Evolutionary conservation across 1,140 invertebrate species (phyloP).

Genomic region (Polypedilum pembai): DNA sequence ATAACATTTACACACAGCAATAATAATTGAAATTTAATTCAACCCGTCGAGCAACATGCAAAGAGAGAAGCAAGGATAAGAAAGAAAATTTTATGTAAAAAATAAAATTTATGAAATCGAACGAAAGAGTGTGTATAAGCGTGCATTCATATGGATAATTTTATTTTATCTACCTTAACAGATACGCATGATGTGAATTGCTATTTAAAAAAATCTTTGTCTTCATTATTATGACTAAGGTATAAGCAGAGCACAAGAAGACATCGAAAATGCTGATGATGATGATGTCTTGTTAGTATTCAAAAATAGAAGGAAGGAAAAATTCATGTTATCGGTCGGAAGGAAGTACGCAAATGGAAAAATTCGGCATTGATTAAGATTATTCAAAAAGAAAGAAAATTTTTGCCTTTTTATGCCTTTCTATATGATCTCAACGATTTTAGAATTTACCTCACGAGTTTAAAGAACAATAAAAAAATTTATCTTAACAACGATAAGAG

Average conservation of each 20-base stretch:
- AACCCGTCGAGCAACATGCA: background rate
- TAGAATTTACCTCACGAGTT: background rate
- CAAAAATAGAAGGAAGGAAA: background rate
- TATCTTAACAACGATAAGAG: too few species aligned
- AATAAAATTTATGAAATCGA: too few species aligned
- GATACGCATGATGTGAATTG: background rate
- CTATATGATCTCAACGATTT: background rate
- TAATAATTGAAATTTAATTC: background rate
- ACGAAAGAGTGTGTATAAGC: background rate
- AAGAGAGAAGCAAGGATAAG: too few species aligned
- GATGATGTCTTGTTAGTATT: constrained; percentile 5
- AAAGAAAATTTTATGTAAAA: too few species aligned
- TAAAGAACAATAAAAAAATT: background rate
- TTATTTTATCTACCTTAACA: background rate
- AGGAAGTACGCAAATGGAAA: constrained; percentile 11
- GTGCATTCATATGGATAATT: constrained; percentile 5
- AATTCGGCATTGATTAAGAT: background rate
- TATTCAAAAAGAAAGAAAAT: background rate
- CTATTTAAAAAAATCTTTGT: background rate
- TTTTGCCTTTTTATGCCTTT: background rate
- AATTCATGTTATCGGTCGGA: background rate
- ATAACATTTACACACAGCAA: too few species aligned
- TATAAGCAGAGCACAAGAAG: background rate
- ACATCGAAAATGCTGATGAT: too few species aligned
- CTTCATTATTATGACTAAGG: background rate